phyloP scores from a whole-genome alignment of 2,113 vertebrate species.

The Aegotheles bennettii region DNA sequence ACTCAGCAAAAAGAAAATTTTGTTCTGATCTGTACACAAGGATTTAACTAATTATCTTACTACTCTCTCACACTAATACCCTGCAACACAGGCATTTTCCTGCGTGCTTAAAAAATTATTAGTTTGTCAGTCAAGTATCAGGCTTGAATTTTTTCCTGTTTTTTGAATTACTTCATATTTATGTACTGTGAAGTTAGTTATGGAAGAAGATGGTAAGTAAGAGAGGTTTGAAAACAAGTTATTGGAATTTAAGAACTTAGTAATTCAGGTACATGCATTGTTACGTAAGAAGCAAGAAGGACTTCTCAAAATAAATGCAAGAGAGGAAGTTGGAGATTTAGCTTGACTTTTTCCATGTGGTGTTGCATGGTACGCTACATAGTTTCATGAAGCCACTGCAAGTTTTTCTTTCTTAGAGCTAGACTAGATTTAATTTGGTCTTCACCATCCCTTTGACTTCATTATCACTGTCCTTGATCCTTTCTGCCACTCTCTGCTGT shows the following conservation, averaged over 20 bases:
- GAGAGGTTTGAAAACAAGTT: not conserved
- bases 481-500: not conserved
- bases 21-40: not conserved
- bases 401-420: not conserved
- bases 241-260: not conserved
- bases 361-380: accelerated
- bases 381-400: not conserved
- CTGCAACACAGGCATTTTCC: not conserved
- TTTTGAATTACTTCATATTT: not conserved
- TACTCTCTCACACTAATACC: not conserved
- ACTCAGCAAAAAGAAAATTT: not conserved
- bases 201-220: not conserved
- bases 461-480: not conserved
- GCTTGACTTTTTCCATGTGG: not conserved
- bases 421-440: not conserved
- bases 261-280: not conserved
- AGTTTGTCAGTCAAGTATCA: not conserved
- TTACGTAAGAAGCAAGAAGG: not conserved
- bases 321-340: not conserved
- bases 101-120: not conserved
- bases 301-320: not conserved
- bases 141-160: not conserved
- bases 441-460: not conserved
- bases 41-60: not conserved
- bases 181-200: not conserved